Evolutionary conservation across 1,140 invertebrate species (phyloP), one percentile per base, ranked within the genome.

Genomic region (Nylanderia fulva): DNA sequence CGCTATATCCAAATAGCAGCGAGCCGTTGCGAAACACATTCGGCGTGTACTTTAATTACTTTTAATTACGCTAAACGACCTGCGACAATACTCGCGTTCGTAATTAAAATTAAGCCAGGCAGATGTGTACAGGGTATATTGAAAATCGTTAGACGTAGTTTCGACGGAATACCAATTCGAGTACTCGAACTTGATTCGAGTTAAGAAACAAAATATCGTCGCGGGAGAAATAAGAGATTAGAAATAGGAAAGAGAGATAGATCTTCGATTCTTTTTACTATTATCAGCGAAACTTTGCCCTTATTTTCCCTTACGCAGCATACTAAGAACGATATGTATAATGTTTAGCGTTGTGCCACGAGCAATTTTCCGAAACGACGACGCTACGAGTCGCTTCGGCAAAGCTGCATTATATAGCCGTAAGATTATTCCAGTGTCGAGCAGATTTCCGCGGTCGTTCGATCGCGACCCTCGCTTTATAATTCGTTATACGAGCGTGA

Each of bases 401-500:
- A 29, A 69, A 79, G 45, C 52, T 18, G 52, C 8, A 36, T 72
- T 58, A 82, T 60, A 58, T 60, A 72, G 52, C 52, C 27, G 29
- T 45, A 52, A 45, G 69, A 48, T 72, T 48, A 54, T 71, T 63
- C 66, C 77, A 0, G 42, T 39, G 45, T 36, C 54, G 75, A 11
- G 69, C 54, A 64, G 72, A 64, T 71, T 69, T 33, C 56, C 45
- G 71, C 4, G 66, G 58, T 74, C 66, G 86, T 80, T 80, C 61
- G 82, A 85, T 85, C 69, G 74, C 75, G 68, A 60, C 56, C 63
- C 42, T n/a, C 5, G 27, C 36, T 29, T 76, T 85, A 75, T 74
- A 77, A 84, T 85, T 85, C 82, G 82, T 87, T 82, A 88, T 85
- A 88, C 83, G 75, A 82, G 71, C 66, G 36, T n/a, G 52, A 36